phyloP scores from a whole-genome alignment of 1,140 invertebrate species.

The Diorhabda carinulata region DNA sequence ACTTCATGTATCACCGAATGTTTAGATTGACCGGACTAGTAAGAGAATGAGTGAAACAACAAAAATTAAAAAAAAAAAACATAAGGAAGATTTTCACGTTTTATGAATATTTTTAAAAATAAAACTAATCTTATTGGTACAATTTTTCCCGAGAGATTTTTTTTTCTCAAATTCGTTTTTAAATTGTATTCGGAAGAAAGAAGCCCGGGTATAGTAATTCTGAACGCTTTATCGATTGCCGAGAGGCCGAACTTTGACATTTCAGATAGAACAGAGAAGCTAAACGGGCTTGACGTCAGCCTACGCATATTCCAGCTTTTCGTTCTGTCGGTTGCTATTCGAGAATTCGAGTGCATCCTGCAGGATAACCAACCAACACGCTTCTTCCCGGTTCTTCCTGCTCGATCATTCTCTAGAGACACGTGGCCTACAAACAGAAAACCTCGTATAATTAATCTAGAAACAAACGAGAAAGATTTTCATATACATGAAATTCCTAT shows the following conservation, averaged over 20 bases:
- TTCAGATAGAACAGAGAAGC: neutral
- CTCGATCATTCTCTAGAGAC: neutral
- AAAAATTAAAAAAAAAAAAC: too few relatives aligned
- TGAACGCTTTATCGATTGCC: neutral
- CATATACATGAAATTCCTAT: too few relatives aligned
- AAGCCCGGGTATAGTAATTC: neutral
- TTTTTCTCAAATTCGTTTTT: too few relatives aligned
- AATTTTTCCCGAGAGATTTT: too few relatives aligned
- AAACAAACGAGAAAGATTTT: too few relatives aligned
- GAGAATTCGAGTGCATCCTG: neutral
- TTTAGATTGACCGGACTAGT: too few relatives aligned
- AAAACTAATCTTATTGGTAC: too few relatives aligned
- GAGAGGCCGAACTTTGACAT: neutral
- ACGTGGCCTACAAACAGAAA: neutral
- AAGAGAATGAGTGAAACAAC: too few relatives aligned
- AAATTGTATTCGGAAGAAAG: neutral
- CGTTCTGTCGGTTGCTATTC: neutral
- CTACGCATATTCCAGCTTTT: slow-evolving; percentile 1
- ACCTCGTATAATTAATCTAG: too few relatives aligned
- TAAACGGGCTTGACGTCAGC: neutral
- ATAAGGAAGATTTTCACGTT: too few relatives aligned
- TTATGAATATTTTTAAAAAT: too few relatives aligned
- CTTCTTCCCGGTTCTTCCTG: neutral
- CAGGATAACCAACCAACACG: neutral
- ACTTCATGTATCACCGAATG: too few relatives aligned